Evolutionary conservation across 2,888 invertebrate species (phyloP).

Genomic region (Clivina fossor): DNA sequence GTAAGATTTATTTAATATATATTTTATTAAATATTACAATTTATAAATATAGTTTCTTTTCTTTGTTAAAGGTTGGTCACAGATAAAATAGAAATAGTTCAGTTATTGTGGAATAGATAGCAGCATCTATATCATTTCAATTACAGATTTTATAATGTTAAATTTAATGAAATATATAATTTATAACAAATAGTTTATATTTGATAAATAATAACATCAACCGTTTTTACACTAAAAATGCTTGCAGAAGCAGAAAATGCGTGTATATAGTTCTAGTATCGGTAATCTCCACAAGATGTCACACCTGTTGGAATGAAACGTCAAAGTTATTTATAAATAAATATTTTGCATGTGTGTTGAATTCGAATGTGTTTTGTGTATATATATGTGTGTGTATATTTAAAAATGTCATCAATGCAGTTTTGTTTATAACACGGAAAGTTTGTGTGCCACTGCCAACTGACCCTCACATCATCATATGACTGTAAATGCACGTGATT

Average conservation of each 20-base stretch:
- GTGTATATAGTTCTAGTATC: no score
- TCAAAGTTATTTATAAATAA: slow-evolving; percentile 32
- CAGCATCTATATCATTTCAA: no score
- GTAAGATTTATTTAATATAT: no score
- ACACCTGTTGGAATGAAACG: slow-evolving; percentile 30
- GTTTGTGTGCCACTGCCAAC: slow-evolving; percentile 44
- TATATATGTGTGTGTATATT: slow-evolving; percentile 17
- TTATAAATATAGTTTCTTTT: no score
- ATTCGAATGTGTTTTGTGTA: slow-evolving; percentile 3
- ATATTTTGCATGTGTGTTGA: slow-evolving; percentile 25
- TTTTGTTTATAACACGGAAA: slow-evolving; percentile 39
- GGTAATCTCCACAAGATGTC: slow-evolving; percentile 29
- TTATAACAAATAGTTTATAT: neutral
- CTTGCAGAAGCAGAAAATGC: no score
- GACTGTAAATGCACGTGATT: slow-evolving; percentile 50
- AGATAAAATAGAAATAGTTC: no score
- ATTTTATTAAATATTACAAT: no score
- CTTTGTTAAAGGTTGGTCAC: no score
- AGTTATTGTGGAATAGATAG: no score
- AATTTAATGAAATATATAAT: neutral
- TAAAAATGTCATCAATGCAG: slow-evolving; percentile 37
- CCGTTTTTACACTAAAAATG: no score
- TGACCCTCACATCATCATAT: slow-evolving; percentile 48
- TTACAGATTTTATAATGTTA: neutral
- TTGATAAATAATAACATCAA: no score